Evolutionary conservation across 2,888 invertebrate genomes (phyloP).

Genomic region (Rhodophaea formosa): DNA sequence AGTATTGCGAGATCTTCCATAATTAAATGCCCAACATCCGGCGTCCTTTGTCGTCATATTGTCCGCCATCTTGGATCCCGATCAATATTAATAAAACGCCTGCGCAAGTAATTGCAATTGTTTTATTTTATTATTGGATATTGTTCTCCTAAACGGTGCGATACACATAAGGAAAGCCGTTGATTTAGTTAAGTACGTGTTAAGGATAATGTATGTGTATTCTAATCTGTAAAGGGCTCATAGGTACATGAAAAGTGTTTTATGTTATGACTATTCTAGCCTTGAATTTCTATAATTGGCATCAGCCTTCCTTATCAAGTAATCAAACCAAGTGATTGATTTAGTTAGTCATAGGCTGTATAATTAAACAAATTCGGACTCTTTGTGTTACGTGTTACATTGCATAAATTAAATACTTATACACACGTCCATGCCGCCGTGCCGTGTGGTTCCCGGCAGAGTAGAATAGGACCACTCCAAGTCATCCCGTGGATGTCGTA

Average conservation of each 20-base stretch:
- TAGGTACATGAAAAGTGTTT: background rate
- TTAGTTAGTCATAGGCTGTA: background rate
- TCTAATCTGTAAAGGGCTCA: background rate
- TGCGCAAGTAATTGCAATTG: slow-evolving; percentile 44
- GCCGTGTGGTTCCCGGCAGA: too few species aligned
- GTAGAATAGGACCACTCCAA: too few species aligned
- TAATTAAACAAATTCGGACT: background rate
- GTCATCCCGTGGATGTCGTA: too few species aligned
- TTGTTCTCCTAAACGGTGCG: slow-evolving; percentile 71
- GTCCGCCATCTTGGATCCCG: slow-evolving; percentile 38
- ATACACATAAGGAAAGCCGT: slow-evolving; percentile 51
- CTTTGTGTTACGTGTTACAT: background rate
- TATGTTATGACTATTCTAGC: background rate
- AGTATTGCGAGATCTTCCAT: background rate
- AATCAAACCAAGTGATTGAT: background rate
- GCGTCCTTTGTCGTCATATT: slow-evolving; percentile 39
- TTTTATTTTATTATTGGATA: slow-evolving; percentile 76
- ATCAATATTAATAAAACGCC: slow-evolving; percentile 48
- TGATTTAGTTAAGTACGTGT: slow-evolving; percentile 41
- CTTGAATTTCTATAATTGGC: background rate
- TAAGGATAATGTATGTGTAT: slow-evolving; percentile 37
- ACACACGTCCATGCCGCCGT: too few species aligned
- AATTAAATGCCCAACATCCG: slow-evolving; percentile 33
- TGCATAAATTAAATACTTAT: too few species aligned
- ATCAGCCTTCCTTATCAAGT: background rate